Evolutionary conservation across 2,113 vertebrate species (phyloP), one percentile per base, ranked within the genome.

Genomic region (Himantopus leucocephalus): DNA sequence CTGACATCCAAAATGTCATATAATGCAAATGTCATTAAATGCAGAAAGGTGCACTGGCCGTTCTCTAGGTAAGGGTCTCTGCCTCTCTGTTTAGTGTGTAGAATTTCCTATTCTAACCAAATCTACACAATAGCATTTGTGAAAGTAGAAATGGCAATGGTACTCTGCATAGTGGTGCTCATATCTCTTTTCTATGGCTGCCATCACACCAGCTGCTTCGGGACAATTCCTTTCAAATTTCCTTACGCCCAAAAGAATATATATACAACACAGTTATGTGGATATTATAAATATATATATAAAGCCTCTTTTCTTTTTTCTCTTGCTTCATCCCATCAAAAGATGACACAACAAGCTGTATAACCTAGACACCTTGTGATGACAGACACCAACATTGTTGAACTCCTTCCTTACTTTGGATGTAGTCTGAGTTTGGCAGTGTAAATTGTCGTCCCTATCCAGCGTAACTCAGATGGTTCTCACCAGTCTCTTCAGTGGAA

Each of bases 111-210:
- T 75, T 71, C 52, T 78, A 55, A 55, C 20, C 23, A 55, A 55
- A 50, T 59, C 60, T n/a, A 30, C 5, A 0, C 32, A 30, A 20
- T 8, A 45, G 10, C 16, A 39, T 32, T 71, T 70, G 18, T 62
- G 43, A 34, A 76, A 86, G 21, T 3, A 53, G 47, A 73, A 77
- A 48, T 12, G 45, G 14, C 32, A 71, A n/a, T 32, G 34, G 68
- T 16, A 47, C 5, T 9, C 14, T 0, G 0, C 12, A 8, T 1
- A 27, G 24, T 10, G 3, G 24, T 56, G 12, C 14, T 56, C 8
- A 2, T 11, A 12, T 30, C 6, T 81, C 73, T 60, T 85, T 62
- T 47, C 59, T 22, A 2, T 19, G 56, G 7, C 53, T 87, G 14
- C 12, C 14, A 63, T 55, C 39, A 67, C 10, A 52, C 10, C 30